These are phyloP conservation scores for Silurus meridionalis DNA, from an alignment of 2,113 vertebrate species.

Conservation along the genomic window DNA sequence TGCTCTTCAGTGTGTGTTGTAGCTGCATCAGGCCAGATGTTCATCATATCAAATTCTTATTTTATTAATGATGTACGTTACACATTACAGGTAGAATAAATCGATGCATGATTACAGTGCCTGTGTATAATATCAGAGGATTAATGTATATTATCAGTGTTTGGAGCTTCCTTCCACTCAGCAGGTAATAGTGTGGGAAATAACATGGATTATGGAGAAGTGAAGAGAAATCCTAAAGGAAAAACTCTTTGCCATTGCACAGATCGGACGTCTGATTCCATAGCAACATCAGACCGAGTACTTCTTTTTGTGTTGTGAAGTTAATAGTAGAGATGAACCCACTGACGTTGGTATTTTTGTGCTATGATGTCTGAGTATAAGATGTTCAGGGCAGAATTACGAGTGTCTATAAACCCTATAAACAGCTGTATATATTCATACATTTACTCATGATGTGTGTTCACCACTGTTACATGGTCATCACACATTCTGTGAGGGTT, in stretches of 20 bases:
- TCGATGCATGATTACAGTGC: not conserved
- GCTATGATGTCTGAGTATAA: not conserved
- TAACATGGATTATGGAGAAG: not conserved
- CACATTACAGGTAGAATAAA: not conserved
- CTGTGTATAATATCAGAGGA: not conserved
- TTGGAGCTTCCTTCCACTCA: not conserved
- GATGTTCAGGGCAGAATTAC: not conserved
- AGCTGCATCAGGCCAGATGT: constrained; percentile 25
- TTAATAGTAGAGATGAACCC: constrained; percentile 6
- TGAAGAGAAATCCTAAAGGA: not conserved
- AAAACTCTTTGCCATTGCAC: constrained; percentile 19
- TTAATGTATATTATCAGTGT: not conserved
- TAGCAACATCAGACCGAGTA: constrained; percentile 26
- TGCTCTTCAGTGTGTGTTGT: constrained; percentile 8
- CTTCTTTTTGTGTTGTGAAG: not conserved
- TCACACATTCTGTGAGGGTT: too few relatives aligned
- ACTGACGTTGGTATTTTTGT: not conserved
- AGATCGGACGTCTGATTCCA: constrained; percentile 40
- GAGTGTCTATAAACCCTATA: too few relatives aligned
- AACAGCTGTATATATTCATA: not conserved
- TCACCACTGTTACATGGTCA: too few relatives aligned
- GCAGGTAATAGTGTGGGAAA: not conserved
- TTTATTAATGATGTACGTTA: constrained; percentile 15
- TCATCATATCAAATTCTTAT: constrained; percentile 15
- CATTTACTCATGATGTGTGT: not conserved